These are phyloP conservation scores for Sebastes dallii DNA, from an alignment of 2,797 vertebrate species.

Conservation along the genomic window DNA sequence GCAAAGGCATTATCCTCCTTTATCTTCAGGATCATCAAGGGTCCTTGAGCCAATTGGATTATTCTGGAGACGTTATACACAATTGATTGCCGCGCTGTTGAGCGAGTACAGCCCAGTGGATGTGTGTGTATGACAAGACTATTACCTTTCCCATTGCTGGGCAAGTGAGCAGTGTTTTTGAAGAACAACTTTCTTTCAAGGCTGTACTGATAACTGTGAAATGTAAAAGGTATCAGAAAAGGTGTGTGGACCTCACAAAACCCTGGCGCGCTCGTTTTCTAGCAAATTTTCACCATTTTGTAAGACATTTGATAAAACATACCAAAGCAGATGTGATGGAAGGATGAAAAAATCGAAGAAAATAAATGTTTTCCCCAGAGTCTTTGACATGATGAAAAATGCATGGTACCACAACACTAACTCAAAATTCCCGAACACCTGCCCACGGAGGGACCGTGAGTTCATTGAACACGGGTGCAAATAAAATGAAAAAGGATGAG, in stretches of 20 bases:
- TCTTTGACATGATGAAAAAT: slow-evolving; percentile 6
- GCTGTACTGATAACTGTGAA: slow-evolving; percentile 39
- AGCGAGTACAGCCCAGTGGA: slow-evolving; percentile 54
- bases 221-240: slow-evolving; percentile 20
- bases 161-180: slow-evolving; percentile 29
- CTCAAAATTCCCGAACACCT: not conserved
- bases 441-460: not conserved
- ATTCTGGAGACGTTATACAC: slow-evolving; percentile 58
- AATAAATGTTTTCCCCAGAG: not conserved
- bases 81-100: slow-evolving; percentile 61
- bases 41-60: slow-evolving; percentile 76
- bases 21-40: slow-evolving; percentile 65
- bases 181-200: slow-evolving; percentile 33
- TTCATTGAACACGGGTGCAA: not conserved
- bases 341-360: not conserved
- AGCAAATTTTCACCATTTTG: not conserved
- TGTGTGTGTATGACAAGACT: slow-evolving; percentile 54
- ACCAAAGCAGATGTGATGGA: not conserved
- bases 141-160: slow-evolving; percentile 41
- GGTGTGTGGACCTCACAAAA: not conserved
- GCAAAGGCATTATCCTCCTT: slow-evolving; percentile 63
- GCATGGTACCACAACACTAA: slow-evolving; percentile 13
- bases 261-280: not conserved
- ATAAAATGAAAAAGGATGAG: not conserved
- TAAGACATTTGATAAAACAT: slow-evolving; percentile 11